Evolutionary conservation across 2,888 invertebrate species (phyloP), one percentile per base, ranked within the genome.

Genomic region (Idaea biselata): DNA sequence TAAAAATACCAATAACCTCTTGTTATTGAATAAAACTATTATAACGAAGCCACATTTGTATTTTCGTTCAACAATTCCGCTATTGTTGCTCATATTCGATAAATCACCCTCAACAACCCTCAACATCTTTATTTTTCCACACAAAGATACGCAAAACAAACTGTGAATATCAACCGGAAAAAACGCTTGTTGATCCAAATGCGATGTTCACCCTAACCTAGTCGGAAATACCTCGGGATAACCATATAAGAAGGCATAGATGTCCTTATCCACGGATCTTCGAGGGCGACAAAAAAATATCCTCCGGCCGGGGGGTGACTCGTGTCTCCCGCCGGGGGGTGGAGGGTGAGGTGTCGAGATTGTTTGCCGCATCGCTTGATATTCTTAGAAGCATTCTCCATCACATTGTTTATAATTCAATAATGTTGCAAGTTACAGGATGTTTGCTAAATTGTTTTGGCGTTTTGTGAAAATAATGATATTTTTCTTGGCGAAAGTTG

Each of bases 221-320:
- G 44, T 44, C 44, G 71, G 74, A 72, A 61, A 66, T 68, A 64
- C 64, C 64, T 59, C 79, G 79, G 84, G 84, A 83, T 85, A 82
- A 80, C 78, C 83, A 81, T 84, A 83, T 85, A 83, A 84, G 84
- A 81, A 79, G 80, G 75, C 82, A 74, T 82, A 83, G 86, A 87
- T 87, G 83, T 85, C 84, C 86, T 86, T 82, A 86, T 84, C 83
- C 80, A 78, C 73, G 82, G 80, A 79, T 85, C 81, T 81, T 75
- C 76, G 79, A 74, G 67, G 75, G 78, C 78, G 79, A 80, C 82
- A 82, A 80, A 84, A 83, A 83, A 82, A 79, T 74, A 66, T 67
- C 69, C 67, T 70, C 72, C 66, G 68, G 67, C 73, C 5, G 14
- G 44, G 44, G 44, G 11, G 44, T 44, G 44, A 14, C 44, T 44